Base-by-base conservation (phyloP, 2,888 invertebrate species). In the Hylaea fasciaria region DNA sequence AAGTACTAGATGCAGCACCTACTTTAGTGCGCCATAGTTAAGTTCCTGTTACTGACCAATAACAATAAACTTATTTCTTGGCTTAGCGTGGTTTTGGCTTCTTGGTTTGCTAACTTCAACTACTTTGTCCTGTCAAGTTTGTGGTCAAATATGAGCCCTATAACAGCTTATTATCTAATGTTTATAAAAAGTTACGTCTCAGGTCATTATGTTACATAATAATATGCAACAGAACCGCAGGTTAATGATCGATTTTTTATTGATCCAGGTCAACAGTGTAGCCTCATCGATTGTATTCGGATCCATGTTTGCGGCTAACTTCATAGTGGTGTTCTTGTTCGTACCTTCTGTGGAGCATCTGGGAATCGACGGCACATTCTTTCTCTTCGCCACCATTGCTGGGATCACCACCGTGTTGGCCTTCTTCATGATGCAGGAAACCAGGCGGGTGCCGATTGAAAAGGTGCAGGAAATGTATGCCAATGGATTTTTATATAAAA, bases 361-460 rank as follows among this genome's bases (percentile, higher is more conserved):
- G 0, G 89, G 89, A 0, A 70, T 80, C 1, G 80, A 83, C 29
- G 81, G 82, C 0, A 79, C 82, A 2, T 89, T 89, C 67, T 77
- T 84, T 51, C 12, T 81, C 7, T 89, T 84, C 57, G 69, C 82
- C 1, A 16, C 59, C 0, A 72, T 82, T 0, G 74, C 82, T 22
- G 56, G 73, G 0, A 1, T 75, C 0, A 66, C 80, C 0, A 75
- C 80, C 0, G n/a, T 80, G 0, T 53, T 82, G 22, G 62, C 82
- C 0, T 69, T 74, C 35, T 68, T 84, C 1, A 65, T 73, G 10
- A 76, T 87, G 45, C 86, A 84, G 12, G 90, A 91, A 66, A 90
- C 91, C 0, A 83, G 81, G 54, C 78, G 79, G 0, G 71, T 80
- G 17, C 74, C 81, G 0, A 64, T 83, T 10, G 78, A 85, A 57